These are phyloP conservation scores for Fregata magnificens DNA, from an alignment of 2,113 vertebrate species.

Conservation along the genomic window DNA sequence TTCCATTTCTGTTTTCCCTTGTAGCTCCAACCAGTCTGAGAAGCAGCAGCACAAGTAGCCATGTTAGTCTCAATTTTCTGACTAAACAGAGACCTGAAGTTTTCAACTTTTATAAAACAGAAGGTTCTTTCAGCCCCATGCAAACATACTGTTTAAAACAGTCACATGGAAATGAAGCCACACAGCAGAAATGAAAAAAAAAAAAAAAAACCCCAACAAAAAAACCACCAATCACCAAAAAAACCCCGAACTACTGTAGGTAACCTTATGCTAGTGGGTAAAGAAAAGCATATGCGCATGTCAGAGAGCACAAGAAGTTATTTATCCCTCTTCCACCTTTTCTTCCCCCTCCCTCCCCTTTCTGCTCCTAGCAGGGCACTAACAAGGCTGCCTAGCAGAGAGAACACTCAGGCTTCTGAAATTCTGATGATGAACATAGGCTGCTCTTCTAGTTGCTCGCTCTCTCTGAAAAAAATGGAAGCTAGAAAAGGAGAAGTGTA, in stretches of 20 bases:
- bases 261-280: not conserved
- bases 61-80: conserved; percentile 18
- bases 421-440: not conserved
- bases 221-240: not conserved
- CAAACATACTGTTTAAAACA: conserved; percentile 63
- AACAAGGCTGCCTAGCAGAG: not conserved
- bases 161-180: conserved; percentile 44
- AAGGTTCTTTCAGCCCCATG: conserved; percentile 72
- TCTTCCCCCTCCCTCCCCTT: not conserved
- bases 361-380: not conserved
- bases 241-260: not conserved
- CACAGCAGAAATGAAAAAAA: not conserved
- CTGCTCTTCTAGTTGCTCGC: not conserved
- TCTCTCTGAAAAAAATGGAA: not conserved
- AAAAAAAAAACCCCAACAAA: no score
- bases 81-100: conserved; percentile 45
- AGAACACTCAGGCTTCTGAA: not conserved
- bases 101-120: conserved; percentile 57
- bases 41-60: conserved; percentile 26
- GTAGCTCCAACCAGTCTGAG: not conserved
- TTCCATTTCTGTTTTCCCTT: not conserved
- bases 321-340: not conserved
- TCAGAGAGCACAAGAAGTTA: conserved; percentile 8
- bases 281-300: not conserved
- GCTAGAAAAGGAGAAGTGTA: not conserved